A percentile compares a stretch with the other conserved stretches of the same genome.
Evolutionary conservation across 2,113 vertebrate genomes (phyloP).

Genomic region (Elanus axillaris): DNA sequence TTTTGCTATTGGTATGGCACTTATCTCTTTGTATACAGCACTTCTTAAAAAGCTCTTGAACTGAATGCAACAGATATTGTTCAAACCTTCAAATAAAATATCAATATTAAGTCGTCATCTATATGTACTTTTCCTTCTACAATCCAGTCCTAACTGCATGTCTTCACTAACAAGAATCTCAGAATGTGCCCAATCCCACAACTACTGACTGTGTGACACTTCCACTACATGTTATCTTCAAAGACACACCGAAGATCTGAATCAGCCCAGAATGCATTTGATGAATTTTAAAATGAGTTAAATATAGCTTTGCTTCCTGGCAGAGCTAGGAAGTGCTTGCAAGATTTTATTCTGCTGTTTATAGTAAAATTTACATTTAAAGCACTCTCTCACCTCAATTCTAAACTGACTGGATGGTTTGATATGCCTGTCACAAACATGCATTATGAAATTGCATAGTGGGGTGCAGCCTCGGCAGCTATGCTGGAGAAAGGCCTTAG

Average conservation of each 20-base stretch:
- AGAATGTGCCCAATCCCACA: neutral
- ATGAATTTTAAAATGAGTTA: constrained; percentile 62
- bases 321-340: constrained; percentile 14
- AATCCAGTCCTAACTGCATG: neutral
- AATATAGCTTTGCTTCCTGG: constrained; percentile 43
- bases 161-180: constrained; percentile 2
- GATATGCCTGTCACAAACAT: constrained; percentile 24
- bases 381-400: constrained; percentile 14
- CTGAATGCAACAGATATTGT: neutral
- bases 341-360: constrained; percentile 28
- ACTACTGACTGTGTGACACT: neutral
- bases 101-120: neutral
- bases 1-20: neutral
- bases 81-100: constrained; percentile 5
- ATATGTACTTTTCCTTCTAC: neutral
- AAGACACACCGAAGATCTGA: constrained; percentile 30
- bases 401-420: constrained; percentile 29
- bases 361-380: constrained; percentile 49
- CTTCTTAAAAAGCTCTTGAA: neutral
- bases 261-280: constrained; percentile 13
- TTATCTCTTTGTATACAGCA: neutral
- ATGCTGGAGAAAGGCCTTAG: neutral
- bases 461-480: neutral
- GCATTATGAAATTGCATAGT: neutral
- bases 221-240: constrained; percentile 36